Percentiles rank a stretch among this genome's conserved stretches.
Evolutionary conservation across 2,797 vertebrate genomes (phyloP).

Genomic region (Channallabes apus): DNA sequence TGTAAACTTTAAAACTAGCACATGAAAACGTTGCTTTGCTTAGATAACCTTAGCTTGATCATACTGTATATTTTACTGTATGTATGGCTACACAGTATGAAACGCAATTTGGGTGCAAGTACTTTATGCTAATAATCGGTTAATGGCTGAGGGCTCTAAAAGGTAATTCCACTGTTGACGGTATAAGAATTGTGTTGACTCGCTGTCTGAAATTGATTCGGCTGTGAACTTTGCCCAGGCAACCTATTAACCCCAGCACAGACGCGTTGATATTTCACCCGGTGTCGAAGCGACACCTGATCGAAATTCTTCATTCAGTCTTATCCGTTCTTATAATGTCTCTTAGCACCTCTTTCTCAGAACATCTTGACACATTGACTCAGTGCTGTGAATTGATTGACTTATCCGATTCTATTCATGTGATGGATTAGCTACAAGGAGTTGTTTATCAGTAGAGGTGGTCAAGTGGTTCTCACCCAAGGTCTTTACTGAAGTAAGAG

Average conservation of each 20-base stretch:
- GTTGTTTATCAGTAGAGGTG: background rate
- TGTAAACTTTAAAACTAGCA: background rate
- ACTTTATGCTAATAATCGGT: background rate
- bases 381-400: background rate
- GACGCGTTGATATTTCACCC: constrained; percentile 13
- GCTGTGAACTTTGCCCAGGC: background rate
- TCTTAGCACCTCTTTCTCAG: background rate
- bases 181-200: background rate
- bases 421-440: background rate
- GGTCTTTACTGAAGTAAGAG: background rate
- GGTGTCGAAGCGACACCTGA: background rate
- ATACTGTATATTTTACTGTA: background rate
- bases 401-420: background rate
- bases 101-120: background rate
- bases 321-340: background rate
- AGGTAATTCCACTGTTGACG: background rate
- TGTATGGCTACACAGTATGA: background rate
- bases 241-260: constrained; percentile 28
- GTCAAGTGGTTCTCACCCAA: background rate
- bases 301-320: background rate
- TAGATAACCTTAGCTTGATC: background rate
- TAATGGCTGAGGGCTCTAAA: background rate
- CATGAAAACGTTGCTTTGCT: background rate
- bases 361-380: background rate
- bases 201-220: constrained; percentile 12